Percentiles rank a stretch among this genome's conserved stretches.
These are phyloP conservation scores for Acanthochromis polyacanthus DNA, from an alignment of 2,113 vertebrate species.

Conservation along the genomic window DNA sequence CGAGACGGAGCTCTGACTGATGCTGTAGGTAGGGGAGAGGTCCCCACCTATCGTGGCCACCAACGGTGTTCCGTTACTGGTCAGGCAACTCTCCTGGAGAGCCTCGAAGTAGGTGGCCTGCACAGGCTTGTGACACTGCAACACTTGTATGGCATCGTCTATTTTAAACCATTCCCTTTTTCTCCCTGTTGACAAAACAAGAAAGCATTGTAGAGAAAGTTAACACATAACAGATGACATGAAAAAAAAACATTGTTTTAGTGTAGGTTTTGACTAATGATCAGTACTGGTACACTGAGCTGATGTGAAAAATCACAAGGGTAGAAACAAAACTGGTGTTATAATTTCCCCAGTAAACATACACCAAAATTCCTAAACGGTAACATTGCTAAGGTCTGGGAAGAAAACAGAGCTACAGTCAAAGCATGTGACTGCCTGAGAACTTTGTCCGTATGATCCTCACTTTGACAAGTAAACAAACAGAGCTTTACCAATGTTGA, in stretches of 20 bases:
- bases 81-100: conserved; percentile 92
- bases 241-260: not conserved
- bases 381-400: conserved; percentile 18
- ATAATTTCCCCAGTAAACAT: conserved; percentile 23
- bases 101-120: conserved; percentile 97
- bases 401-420: conserved; percentile 21
- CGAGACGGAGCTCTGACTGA: conserved; percentile 91
- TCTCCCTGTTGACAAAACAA: conserved; percentile 89
- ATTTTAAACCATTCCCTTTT: conserved; percentile 99
- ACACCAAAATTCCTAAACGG: conserved; percentile 26
- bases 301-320: conserved; percentile 33
- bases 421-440: conserved; percentile 46
- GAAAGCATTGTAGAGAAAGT: conserved; percentile 38
- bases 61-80: conserved; percentile 94
- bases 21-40: conserved; percentile 88
- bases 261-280: conserved; percentile 13
- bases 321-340: conserved; percentile 33
- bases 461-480: conserved; percentile 49
- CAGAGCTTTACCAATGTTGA: conserved; percentile 92
- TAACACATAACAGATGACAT: conserved; percentile 17
- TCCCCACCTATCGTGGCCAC: conserved; percentile 88
- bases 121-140: conserved; percentile 97
- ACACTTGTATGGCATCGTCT: conserved; percentile 94
- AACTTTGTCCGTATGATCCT: conserved; percentile 47
- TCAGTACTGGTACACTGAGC: not conserved